phyloP scores from a whole-genome alignment of 2,113 vertebrate species.

The Lutjanus erythropterus region DNA sequence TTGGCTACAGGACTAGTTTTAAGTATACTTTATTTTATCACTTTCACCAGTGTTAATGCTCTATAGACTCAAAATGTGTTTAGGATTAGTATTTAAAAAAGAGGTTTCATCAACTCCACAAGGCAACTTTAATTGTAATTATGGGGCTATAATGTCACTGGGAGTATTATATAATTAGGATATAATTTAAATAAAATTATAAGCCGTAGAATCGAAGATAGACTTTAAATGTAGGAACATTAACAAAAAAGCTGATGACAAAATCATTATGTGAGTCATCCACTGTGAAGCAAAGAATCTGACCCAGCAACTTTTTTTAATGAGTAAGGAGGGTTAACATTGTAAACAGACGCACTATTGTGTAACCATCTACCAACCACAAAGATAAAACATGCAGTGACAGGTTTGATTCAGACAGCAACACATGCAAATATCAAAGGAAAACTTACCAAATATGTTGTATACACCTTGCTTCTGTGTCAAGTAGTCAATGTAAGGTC shows the following conservation, averaged over 20 bases:
- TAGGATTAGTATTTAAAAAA: too few species aligned
- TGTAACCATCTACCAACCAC: conserved; percentile 11
- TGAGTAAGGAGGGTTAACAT: not conserved
- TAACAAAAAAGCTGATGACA: not conserved
- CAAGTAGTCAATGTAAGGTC: conserved; percentile 92
- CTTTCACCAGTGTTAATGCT: too few species aligned
- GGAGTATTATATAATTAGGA: too few species aligned
- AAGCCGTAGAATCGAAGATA: not conserved
- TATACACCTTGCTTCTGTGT: conserved; percentile 88
- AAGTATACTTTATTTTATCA: not conserved
- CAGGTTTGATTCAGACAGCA: conserved; percentile 4
- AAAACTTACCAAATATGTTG: conserved; percentile 92
- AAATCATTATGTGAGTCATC: not conserved
- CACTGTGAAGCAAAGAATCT: not conserved
- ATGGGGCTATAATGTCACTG: too few species aligned
- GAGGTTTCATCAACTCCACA: too few species aligned
- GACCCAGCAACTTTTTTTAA: not conserved
- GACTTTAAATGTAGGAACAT: not conserved
- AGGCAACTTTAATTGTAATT: too few species aligned
- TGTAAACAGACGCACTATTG: not conserved
- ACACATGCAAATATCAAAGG: conserved; percentile 13
- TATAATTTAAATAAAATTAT: too few species aligned
- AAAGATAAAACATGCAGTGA: not conserved
- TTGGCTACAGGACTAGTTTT: not conserved
- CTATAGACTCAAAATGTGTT: too few species aligned